These are phyloP conservation scores for Manis crassicaudata DNA, from an alignment of 2,797 vertebrate genomes.

Conservation along the genomic window DNA sequence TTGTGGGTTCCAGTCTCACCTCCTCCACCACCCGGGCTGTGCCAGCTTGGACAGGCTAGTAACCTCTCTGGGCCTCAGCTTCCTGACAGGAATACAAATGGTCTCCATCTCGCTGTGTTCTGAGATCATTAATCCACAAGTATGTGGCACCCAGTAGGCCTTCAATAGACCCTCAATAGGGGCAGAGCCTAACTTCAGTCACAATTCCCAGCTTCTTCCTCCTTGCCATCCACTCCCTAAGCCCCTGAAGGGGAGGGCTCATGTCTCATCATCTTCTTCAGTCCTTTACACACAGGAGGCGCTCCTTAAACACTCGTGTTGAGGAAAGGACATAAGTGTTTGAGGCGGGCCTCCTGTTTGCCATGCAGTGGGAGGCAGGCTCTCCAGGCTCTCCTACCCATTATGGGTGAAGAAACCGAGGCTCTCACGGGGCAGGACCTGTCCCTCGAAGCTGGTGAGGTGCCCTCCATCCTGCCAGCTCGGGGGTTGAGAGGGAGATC, in stretches of 20 bases:
- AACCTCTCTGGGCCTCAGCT: background rate
- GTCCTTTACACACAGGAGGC: background rate
- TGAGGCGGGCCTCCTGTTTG: background rate
- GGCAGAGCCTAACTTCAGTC: background rate
- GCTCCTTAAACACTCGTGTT: background rate
- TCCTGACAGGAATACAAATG: background rate
- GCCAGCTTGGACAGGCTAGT: background rate
- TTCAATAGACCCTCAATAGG: background rate
- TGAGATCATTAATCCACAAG: background rate
- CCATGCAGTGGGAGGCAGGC: accelerated
- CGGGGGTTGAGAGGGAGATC: background rate
- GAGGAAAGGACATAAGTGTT: background rate
- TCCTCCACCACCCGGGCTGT: background rate
- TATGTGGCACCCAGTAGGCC: background rate
- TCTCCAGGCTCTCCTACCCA: background rate
- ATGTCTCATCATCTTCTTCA: background rate
- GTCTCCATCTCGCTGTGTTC: background rate
- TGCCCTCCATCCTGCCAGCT: background rate
- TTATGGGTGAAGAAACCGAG: background rate
- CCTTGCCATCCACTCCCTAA: background rate
- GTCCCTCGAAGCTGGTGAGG: background rate
- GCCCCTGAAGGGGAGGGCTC: background rate
- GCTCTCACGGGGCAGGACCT: background rate
- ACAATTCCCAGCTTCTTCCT: background rate
- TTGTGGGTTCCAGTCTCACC: background rate